Percentiles rank a stretch among this genome's conserved stretches.
Evolutionary conservation across 2,797 vertebrate species (phyloP).

Genomic region (Poeciliopsis presidionis): DNA sequence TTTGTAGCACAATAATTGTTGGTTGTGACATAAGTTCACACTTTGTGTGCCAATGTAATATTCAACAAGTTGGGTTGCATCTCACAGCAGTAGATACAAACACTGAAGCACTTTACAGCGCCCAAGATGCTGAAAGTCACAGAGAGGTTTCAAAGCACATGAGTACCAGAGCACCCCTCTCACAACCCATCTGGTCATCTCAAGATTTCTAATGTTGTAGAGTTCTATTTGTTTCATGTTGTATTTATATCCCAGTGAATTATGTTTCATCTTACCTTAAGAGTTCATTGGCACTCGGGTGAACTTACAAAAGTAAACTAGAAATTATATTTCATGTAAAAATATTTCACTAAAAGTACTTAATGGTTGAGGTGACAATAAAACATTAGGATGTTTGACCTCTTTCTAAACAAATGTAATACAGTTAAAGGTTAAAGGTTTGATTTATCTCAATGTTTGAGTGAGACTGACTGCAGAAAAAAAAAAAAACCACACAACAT

Average conservation of each 20-base stretch:
- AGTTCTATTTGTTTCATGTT: neutral
- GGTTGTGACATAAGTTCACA: neutral
- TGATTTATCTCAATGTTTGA: neutral
- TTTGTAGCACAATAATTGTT: neutral
- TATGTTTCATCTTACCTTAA: neutral
- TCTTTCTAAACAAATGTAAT: neutral
- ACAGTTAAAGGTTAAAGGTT: neutral
- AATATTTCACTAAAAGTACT: neutral
- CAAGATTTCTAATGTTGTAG: neutral
- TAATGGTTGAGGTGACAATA: neutral
- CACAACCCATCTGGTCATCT: neutral
- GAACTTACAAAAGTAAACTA: neutral
- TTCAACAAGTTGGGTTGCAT: neutral
- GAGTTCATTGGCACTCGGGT: neutral
- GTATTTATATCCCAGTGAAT: neutral
- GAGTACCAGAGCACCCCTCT: neutral
- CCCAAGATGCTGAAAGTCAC: neutral
- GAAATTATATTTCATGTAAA: neutral
- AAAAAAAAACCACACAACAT: neutral
- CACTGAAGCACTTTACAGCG: neutral
- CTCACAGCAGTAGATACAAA: neutral
- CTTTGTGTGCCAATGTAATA: neutral
- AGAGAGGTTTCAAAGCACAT: neutral
- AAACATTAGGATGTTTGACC: neutral
- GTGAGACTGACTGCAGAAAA: neutral